Evolutionary conservation across 2,113 vertebrate genomes (phyloP).

Genomic region (Myrmecobius fasciatus): DNA sequence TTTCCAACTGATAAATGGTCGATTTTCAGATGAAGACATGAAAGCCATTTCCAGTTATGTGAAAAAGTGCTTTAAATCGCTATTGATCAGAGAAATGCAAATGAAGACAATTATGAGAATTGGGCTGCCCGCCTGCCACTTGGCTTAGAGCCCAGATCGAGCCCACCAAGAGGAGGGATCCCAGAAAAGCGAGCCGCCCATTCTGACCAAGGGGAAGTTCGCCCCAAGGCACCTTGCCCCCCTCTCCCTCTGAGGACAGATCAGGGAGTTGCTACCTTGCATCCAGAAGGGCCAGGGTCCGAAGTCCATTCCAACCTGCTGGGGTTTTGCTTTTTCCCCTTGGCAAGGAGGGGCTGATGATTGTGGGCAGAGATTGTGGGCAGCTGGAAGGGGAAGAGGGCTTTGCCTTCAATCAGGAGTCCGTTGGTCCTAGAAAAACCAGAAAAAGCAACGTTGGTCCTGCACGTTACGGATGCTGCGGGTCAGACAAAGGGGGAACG

Average conservation of each 20-base stretch:
- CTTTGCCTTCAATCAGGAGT: slow-evolving; percentile 78
- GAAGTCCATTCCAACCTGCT: slow-evolving; percentile 83
- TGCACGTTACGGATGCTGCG: neutral
- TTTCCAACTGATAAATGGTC: too few species aligned
- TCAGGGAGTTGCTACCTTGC: slow-evolving; percentile 81
- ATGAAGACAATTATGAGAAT: neutral
- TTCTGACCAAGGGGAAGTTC: neutral
- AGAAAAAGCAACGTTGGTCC: slow-evolving; percentile 57
- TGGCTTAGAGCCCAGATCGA: neutral
- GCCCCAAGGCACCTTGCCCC: neutral
- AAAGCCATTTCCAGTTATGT: too few species aligned
- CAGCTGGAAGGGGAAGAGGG: slow-evolving; percentile 54
- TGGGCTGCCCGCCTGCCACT: neutral
- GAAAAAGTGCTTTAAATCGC: too few species aligned
- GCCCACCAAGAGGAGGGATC: neutral
- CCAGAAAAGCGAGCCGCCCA: neutral
- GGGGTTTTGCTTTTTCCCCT: slow-evolving; percentile 43
- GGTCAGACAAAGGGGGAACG: neutral
- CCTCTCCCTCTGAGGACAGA: slow-evolving; percentile 12
- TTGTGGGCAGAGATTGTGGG: neutral
- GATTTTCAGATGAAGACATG: too few species aligned
- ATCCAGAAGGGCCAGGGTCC: slow-evolving; percentile 74
- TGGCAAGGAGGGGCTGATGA: neutral
- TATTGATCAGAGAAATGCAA: too few species aligned
- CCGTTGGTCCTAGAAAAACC: slow-evolving; percentile 78